These are phyloP conservation scores for Iphiclides podalirius DNA, from an alignment of 2,888 invertebrate genomes.

Conservation along the genomic window DNA sequence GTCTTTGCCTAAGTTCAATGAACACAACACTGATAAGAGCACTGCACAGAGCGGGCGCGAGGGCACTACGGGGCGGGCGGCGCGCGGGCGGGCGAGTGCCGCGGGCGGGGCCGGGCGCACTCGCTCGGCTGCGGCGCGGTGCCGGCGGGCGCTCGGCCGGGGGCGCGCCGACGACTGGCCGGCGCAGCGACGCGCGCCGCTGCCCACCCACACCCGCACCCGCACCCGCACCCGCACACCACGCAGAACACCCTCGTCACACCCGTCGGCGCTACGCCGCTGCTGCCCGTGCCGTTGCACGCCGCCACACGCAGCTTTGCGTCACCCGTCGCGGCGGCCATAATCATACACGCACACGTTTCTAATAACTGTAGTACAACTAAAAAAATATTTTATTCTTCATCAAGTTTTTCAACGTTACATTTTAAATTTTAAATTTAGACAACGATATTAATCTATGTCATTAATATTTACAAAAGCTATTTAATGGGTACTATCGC, in stretches of 20 bases:
- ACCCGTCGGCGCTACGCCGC: not conserved
- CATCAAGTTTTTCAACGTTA: too few species aligned
- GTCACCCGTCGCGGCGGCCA: too few species aligned
- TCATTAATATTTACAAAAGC: too few species aligned
- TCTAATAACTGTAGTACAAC: too few species aligned
- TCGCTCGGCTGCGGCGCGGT: slow-evolving; percentile 27
- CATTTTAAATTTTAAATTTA: too few species aligned
- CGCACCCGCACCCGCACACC: not conserved
- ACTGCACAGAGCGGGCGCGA: slow-evolving; percentile 11
- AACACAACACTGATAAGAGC: slow-evolving; percentile 9
- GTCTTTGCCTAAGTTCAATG: slow-evolving; percentile 3
- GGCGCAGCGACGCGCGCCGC: slow-evolving; percentile 6
- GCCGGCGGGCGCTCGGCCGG: slow-evolving; percentile 25
- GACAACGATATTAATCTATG: too few species aligned
- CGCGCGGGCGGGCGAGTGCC: slow-evolving; percentile 10
- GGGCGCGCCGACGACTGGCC: slow-evolving; percentile 15
- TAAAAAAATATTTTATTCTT: too few species aligned
- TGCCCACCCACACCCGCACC: not conserved
- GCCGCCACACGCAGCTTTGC: not conserved
- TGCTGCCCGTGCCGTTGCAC: too few species aligned
- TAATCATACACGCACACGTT: too few species aligned
- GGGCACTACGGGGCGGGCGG: slow-evolving; percentile 6
- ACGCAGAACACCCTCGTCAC: too few species aligned
- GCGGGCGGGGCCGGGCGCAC: slow-evolving; percentile 25
- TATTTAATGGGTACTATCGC: too few species aligned